Conservation (phyloP, 1,140 invertebrate genomes). For the Ganaspis sp. region DNA sequence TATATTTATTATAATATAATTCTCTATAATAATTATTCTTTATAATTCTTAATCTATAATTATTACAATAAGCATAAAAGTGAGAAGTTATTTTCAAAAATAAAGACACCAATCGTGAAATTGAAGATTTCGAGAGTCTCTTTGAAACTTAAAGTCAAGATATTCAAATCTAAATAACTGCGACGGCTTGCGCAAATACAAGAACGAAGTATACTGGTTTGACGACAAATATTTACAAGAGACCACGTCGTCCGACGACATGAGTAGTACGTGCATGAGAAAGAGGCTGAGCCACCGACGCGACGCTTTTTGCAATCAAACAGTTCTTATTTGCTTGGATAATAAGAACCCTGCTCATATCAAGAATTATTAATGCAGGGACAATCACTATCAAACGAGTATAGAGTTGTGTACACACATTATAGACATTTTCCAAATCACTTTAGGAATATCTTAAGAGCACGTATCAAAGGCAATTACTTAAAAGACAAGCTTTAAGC, state of each 20-base stretch:
- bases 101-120: no score
- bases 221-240: slow-evolving; percentile 68
- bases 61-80: no score
- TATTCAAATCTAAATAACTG: slow-evolving; percentile 66
- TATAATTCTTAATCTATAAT: no score
- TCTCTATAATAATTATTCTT: no score
- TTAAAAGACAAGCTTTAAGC: neutral
- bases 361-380: slow-evolving; percentile 48
- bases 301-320: slow-evolving; percentile 52
- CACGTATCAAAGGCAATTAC: neutral
- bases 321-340: slow-evolving; percentile 63
- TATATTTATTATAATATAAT: no score
- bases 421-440: neutral
- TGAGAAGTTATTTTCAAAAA: no score
- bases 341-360: slow-evolving; percentile 50
- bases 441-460: neutral
- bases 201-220: slow-evolving; percentile 54
- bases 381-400: neutral
- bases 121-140: neutral
- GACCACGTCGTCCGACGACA: slow-evolving; percentile 59
- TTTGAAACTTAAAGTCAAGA: slow-evolving; percentile 37
- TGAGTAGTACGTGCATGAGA: slow-evolving; percentile 34
- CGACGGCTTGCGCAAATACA: slow-evolving; percentile 63
- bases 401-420: neutral
- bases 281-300: slow-evolving; percentile 46